phyloP scores from a whole-genome alignment of 2,113 vertebrate species.

The Oncorhynchus gorbuscha region DNA sequence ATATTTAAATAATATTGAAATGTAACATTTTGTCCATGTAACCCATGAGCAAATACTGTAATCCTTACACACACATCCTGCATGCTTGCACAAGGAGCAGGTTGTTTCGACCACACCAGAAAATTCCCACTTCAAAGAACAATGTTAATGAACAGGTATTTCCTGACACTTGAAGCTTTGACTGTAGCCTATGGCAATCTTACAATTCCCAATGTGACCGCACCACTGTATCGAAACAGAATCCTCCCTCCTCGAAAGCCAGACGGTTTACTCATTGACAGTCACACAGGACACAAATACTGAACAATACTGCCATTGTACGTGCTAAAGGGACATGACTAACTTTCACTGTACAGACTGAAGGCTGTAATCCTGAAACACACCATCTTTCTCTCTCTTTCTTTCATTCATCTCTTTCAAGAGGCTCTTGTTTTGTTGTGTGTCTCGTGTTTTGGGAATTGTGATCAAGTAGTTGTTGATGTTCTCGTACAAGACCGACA shows the following conservation, averaged over 20 bases:
- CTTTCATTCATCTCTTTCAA: too few relatives aligned
- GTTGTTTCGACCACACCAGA: constrained; percentile 6
- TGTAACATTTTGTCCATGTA: not conserved
- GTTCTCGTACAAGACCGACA: not conserved
- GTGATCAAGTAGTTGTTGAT: not conserved
- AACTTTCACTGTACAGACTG: not conserved
- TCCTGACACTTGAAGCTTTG: not conserved
- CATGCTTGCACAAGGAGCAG: not conserved
- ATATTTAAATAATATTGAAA: not conserved
- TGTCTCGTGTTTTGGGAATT: not conserved
- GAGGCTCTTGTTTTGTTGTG: too few relatives aligned
- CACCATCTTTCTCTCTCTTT: too few relatives aligned
- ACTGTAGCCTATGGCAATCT: not conserved
- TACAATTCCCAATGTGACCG: too few relatives aligned
- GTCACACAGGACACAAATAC: not conserved
- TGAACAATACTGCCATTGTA: not conserved
- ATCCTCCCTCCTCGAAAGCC: too few relatives aligned
- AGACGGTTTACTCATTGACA: not conserved
- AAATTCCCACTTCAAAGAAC: not conserved
- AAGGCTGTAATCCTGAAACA: not conserved
- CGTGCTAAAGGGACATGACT: not conserved
- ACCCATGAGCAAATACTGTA: not conserved
- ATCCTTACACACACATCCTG: not conserved
- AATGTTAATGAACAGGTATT: constrained; percentile 4
- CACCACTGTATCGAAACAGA: too few relatives aligned